phyloP scores from a whole-genome alignment of 1,140 invertebrate genomes.

The Marisa cornuarietis region DNA sequence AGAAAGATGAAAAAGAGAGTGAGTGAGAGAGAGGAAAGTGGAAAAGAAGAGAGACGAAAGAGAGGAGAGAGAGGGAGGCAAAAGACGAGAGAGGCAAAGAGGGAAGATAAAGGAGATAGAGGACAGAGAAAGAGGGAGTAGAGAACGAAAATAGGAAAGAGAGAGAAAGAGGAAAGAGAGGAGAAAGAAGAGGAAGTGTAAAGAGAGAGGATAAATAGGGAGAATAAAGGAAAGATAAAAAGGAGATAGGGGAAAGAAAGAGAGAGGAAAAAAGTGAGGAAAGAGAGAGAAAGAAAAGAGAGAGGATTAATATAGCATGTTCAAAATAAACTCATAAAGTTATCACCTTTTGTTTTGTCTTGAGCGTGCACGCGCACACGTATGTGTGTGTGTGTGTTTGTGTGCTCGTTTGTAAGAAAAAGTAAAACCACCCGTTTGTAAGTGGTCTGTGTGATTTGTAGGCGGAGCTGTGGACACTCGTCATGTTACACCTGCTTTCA shows the following conservation, averaged over 20 bases:
- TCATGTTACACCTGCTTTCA: too few species aligned
- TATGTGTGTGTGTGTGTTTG: too few species aligned
- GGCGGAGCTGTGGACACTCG: too few species aligned
- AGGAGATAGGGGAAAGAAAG: neutral
- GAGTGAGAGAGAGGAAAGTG: neutral
- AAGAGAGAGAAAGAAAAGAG: neutral
- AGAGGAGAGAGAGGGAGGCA: neutral
- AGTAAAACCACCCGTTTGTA: too few species aligned
- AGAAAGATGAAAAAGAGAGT: too few species aligned
- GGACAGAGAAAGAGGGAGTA: neutral
- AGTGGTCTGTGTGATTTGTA: too few species aligned
- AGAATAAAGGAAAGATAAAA: neutral
- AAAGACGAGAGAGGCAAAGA: neutral
- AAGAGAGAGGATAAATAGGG: neutral
- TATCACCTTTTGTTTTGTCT: neutral
- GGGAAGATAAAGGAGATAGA: neutral
- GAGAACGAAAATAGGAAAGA: neutral
- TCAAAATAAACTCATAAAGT: neutral
- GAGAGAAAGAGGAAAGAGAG: neutral
- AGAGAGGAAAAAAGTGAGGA: neutral
- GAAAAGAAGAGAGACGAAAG: neutral
- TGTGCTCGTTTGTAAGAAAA: too few species aligned
- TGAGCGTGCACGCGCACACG: neutral
- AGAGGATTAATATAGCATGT: neutral
- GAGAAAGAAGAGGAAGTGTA: neutral